phyloP scores from a whole-genome alignment of 2,888 invertebrate species.

The Eugnorisma glareosa region DNA sequence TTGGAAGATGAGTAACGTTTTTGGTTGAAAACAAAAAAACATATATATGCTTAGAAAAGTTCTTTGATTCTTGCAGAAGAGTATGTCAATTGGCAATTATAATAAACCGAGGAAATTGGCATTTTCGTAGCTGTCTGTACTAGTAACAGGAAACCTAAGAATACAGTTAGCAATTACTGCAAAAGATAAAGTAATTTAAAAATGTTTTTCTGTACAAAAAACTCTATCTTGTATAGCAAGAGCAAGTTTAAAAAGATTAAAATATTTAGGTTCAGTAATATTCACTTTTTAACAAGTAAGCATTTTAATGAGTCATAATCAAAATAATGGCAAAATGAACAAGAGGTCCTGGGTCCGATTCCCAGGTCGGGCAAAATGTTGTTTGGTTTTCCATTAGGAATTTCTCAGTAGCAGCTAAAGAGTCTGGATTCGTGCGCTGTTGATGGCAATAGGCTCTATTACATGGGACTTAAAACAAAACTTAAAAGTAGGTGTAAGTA shows the following conservation, averaged over 20 bases:
- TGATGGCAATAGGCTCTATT: background rate
- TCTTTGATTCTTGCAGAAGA: background rate
- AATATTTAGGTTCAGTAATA: no score
- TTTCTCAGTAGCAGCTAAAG: no score
- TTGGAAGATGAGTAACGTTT: background rate
- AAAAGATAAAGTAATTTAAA: no score
- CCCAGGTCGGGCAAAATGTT: no score
- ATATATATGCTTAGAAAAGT: background rate
- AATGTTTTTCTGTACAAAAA: accelerated
- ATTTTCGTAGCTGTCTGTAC: background rate
- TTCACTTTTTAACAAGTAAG: no score
- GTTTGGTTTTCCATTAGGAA: no score
- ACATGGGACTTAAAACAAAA: background rate
- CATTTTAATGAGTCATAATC: no score
- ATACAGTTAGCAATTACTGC: background rate
- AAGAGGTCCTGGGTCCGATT: no score
- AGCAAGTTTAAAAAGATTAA: no score
- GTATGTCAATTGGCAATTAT: no score
- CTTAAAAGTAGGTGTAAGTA: background rate
- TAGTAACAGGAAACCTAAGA: background rate
- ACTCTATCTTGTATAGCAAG: no score
- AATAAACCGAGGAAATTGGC: background rate
- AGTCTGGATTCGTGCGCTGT: background rate
- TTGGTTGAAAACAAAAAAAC: background rate
- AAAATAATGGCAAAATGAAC: no score